Percentiles rank a stretch among this genome's conserved stretches.
These are phyloP conservation scores for Ptilorrhoa leucosticta DNA, from an alignment of 2,113 vertebrate species.

Conservation along the genomic window DNA sequence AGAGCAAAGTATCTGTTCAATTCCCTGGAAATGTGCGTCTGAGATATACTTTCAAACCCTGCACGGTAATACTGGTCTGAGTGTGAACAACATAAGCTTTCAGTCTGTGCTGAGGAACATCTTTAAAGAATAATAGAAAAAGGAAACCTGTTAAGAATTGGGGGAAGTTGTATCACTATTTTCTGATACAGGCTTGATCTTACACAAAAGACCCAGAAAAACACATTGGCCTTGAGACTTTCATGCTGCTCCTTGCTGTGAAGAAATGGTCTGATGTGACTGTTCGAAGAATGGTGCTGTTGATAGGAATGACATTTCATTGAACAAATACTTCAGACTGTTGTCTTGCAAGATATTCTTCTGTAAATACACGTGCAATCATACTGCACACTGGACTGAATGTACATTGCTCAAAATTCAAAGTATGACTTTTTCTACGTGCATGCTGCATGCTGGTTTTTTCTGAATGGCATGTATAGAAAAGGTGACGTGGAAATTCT, in stretches of 20 bases:
- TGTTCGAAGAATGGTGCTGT: background rate
- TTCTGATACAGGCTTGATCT: background rate
- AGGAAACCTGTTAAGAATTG: background rate
- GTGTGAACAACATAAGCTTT: background rate
- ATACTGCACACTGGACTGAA: background rate
- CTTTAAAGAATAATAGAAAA: background rate
- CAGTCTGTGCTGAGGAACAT: background rate
- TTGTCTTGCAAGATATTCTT: background rate
- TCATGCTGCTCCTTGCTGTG: background rate
- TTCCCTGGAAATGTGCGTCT: background rate
- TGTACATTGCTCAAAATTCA: background rate
- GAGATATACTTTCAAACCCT: background rate
- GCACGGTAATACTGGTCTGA: background rate
- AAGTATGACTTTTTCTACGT: rapidly evolving
- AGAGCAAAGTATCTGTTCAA: background rate
- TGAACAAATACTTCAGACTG: background rate
- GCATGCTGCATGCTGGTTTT: background rate
- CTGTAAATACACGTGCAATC: background rate
- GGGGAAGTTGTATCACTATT: background rate
- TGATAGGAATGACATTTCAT: background rate
- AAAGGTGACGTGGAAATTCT: background rate
- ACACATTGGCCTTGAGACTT: background rate
- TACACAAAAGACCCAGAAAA: background rate
- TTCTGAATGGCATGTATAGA: background rate
- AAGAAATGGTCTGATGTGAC: background rate